phyloP scores from a whole-genome alignment of 1,140 invertebrate genomes.

The Halictus rubicundus region DNA sequence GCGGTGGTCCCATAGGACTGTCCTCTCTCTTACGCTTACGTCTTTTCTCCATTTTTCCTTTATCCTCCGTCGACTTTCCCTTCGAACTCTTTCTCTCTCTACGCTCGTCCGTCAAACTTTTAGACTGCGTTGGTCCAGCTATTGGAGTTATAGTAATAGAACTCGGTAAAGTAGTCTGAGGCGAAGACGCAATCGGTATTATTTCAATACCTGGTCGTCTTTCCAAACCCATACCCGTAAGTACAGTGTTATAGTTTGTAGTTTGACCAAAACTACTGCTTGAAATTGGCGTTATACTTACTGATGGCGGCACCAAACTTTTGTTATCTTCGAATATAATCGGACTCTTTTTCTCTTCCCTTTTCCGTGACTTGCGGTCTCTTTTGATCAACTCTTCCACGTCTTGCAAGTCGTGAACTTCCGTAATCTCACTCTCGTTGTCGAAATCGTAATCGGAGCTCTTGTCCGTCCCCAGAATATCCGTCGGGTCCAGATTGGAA shows the following conservation, averaged over 20 bases:
- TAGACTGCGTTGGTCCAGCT: constrained; percentile 79
- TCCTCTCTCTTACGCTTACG: constrained; percentile 89
- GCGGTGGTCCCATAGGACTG: constrained; percentile 91
- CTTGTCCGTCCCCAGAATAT: constrained; percentile 81
- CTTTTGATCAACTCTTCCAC: constrained; percentile 83
- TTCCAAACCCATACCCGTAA: constrained; percentile 84
- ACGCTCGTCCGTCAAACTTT: constrained; percentile 81
- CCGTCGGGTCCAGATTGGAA: constrained; percentile 83
- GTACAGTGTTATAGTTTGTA: constrained; percentile 83
- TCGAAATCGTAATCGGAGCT: constrained; percentile 83
- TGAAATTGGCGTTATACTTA: constrained; percentile 90
- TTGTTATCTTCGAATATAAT: constrained; percentile 83
- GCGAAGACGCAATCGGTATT: constrained; percentile 86
- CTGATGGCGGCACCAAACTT: constrained; percentile 85
- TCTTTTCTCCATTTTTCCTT: constrained; percentile 88
- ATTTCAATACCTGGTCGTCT: constrained; percentile 89
- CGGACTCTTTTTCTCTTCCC: constrained; percentile 77
- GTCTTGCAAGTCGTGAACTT: constrained; percentile 80
- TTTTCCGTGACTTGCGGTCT: constrained; percentile 76
- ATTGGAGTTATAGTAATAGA: constrained; percentile 93
- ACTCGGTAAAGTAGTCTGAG: constrained; percentile 85
- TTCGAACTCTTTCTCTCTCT: constrained; percentile 85
- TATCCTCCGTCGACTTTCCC: constrained; percentile 81
- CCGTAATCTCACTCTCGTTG: constrained; percentile 79
- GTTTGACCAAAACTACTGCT: constrained; percentile 74